Percentiles rank a stretch among this genome's conserved stretches.
phyloP scores from a whole-genome alignment of 2,797 vertebrate species.

The Lemur catta region DNA sequence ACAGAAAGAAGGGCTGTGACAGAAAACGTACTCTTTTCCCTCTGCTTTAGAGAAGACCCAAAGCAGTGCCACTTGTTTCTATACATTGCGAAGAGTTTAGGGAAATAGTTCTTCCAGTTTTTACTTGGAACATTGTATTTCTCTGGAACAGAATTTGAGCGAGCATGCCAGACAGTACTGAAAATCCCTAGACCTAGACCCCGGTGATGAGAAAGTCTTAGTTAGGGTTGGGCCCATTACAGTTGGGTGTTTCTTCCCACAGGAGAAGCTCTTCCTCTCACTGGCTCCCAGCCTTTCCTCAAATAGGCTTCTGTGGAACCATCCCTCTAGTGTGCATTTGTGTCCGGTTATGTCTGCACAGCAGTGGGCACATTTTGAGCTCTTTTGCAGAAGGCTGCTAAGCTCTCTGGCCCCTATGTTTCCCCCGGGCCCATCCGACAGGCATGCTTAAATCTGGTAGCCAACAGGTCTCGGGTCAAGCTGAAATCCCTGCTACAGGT shows the following conservation, averaged over 20 bases:
- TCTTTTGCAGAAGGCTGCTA: background rate
- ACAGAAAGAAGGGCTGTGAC: background rate
- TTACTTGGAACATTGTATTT: background rate
- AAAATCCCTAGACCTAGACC: background rate
- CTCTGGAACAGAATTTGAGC: background rate
- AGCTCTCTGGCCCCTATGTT: background rate
- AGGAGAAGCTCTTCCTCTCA: background rate
- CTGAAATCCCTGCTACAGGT: background rate
- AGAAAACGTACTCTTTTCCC: background rate
- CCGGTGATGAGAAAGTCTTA: background rate
- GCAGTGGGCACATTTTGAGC: background rate
- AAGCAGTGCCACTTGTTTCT: background rate
- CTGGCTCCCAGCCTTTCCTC: background rate
- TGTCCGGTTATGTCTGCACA: background rate
- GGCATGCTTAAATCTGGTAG: background rate
- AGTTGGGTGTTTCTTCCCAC: background rate
- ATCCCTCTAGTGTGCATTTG: background rate
- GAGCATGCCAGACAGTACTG: background rate
- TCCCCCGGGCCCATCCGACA: background rate
- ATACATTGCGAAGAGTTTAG: background rate
- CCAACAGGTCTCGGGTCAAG: background rate
- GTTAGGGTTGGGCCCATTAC: background rate
- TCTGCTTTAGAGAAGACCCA: background rate
- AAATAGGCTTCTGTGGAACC: background rate
- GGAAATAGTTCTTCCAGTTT: background rate